Base-by-base conservation (phyloP, 2,113 vertebrate species). In the Triplophysa rosa region DNA sequence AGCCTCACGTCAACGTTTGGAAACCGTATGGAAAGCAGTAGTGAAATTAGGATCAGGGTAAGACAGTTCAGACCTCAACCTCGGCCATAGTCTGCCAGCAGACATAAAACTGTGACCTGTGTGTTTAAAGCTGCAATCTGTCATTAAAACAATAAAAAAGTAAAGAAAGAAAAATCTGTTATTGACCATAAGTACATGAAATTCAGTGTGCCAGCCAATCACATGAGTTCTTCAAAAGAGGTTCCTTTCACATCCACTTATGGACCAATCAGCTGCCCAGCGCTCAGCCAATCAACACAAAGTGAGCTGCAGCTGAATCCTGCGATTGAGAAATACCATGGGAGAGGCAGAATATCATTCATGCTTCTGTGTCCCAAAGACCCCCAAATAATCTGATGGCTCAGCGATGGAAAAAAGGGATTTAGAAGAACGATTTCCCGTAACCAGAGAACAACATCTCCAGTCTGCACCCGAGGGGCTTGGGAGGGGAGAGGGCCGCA, bases 381-480 rank as follows among this genome's bases (percentile, higher is more conserved):
- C 24, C 33, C 56, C 59, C 29, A 47, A 49, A 78, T 69, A 71
- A 59, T 70, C 77, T 26, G 21, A 58, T 33, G n/a, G 24, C 56
- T 62, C 47, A 23, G 45, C 26, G 23, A 54, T 65, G 59, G 40
- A 29, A 61, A 26, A 69, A 68, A 12, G 49, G 59, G 47, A 66
- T 52, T 72, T 67, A 6, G 23, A 26, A 56, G 37, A 66, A 40
- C 33, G 11, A 24, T 17, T 29, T 14, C 24, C 66, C 59, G 56
- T 47, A 73, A 59, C 7, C 61, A 75, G 84, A 66, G 76, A 87
- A 77, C 33, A 19, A 42, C 37, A 61, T 77, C 47, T 82, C 84
- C 86, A 83, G 80, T 40, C 49, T 75, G 45, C 85, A 82, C 87
- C 85, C 24, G 33, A 80, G 83, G 82, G 85, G 58, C 37, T 49